Evolutionary conservation across 2,888 invertebrate species (phyloP), one percentile per base, ranked within the genome.

Genomic region (Trachelus tabidus): DNA sequence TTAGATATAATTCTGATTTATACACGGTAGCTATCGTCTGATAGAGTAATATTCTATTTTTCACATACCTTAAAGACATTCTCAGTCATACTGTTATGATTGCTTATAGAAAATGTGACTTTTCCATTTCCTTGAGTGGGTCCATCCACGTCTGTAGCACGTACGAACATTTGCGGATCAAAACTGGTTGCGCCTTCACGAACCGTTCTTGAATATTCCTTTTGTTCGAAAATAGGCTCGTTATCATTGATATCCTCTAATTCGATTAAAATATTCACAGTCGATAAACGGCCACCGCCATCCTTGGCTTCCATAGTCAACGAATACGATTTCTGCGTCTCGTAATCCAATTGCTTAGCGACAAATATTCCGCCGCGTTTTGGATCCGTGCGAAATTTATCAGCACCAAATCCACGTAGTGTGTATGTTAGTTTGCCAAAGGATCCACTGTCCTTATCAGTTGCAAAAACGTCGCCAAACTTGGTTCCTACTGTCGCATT

Each of bases 301-400:
- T 98, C 97, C 81, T 93, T 94, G 0, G 97, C 97, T 81, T 96
- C 95, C 76, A 96, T 93, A 0, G 96, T 96, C 78, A 97, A 91
- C 79, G 96, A 96, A 83, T 96, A 97, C 79, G 95, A 95, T 84
- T 95, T 95, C 84, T 96, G 96, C 15, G 93, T 94, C 89, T 98
- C 97, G 87, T 96, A 96, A 88, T 98, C 97, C 73, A 97, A 91
- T 11, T 91, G 86, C 81, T 94, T 93, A 0, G 93, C 93, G 0
- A 97, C 94, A 79, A 93, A 95, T 12, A 97, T 89, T 11, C 95
- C 95, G 0, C 97, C 97, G 12, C 92, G 93, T 69, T 90, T 92
- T 1, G 93, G 92, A 86, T 97, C 94, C 0, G 96, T 95, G 68
- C 92, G 93, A 87, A 97, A 97, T 86, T 95, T 94, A 83, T 96